Conservation (phyloP, 2,113 vertebrate species). For the human region DNA sequence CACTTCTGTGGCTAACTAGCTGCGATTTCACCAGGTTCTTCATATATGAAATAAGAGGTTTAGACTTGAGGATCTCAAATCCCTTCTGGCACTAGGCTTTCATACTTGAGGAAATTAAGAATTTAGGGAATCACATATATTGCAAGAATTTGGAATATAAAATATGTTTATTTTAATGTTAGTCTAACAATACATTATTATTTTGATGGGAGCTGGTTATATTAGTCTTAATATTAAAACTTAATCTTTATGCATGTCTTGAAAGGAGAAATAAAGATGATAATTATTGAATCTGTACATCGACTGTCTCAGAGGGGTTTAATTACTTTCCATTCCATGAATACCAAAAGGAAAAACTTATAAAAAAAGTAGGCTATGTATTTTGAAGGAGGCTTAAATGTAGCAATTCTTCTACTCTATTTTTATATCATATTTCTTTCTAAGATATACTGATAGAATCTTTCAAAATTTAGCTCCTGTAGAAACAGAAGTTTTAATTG, state of each 20-base stretch:
- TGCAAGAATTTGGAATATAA: not conserved
- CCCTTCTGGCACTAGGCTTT: not conserved
- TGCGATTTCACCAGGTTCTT: not conserved
- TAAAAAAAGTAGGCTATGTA: conserved; percentile 67
- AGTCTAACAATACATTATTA: conserved; percentile 50
- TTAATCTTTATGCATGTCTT: conserved; percentile 73
- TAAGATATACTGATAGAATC: conserved; percentile 76
- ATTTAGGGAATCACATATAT: not conserved
- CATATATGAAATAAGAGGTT: not conserved
- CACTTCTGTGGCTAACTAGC: not conserved
- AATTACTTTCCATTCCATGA: conserved; percentile 79
- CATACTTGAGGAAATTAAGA: not conserved
- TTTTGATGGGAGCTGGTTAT: conserved; percentile 70
- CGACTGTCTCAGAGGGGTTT: conserved; percentile 70
- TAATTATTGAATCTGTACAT: conserved; percentile 78
- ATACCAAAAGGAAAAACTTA: conserved; percentile 78
- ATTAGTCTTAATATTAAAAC: conserved; percentile 71
- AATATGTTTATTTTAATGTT: conserved; percentile 25
- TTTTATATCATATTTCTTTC: conserved; percentile 81
- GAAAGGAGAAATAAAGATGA: conserved; percentile 78
- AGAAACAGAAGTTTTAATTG: conserved; percentile 80
- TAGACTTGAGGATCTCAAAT: not conserved
- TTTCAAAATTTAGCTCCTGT: conserved; percentile 78
- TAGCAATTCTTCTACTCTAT: conserved; percentile 71
- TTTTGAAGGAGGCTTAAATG: conserved; percentile 78